Evolutionary conservation across 2,888 invertebrate species (phyloP), one percentile per base, ranked within the genome.

Genomic region (Cloeon dipterum): DNA sequence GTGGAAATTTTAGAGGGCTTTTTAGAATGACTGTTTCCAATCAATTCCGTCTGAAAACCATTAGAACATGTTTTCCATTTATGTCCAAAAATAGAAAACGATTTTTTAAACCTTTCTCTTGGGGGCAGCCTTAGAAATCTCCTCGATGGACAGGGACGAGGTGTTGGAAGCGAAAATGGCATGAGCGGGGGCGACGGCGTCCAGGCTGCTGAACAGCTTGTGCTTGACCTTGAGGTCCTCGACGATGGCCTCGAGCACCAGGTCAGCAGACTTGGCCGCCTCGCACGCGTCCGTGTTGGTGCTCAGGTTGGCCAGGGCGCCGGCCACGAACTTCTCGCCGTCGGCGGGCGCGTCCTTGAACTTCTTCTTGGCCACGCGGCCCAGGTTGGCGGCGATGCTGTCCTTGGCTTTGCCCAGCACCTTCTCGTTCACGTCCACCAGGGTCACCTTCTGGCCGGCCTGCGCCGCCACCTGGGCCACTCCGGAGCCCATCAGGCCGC

Each of bases 391-490:
- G 36, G 66, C 58, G 41, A 89, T 85, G 38, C 65, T 68, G 21
- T 62, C 61, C 48, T 71, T 66, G 0, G 86, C 69, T 53, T 82
- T 83, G 33, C 69, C 62, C 8, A 86, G 58, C 5, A 77, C 63
- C 25, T 74, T 70, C 2, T 71, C 61, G 43, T 70, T 72, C 19
- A 79, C 61, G 53, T 89, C 89, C 2, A 86, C 76, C 18, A 89
- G 57, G 3, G 70, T 74, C 7, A 88, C 86, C 51, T 70, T 69
- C 49, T 82, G 75, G 14, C 83, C 83, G 23, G 76, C 71, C 57
- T 79, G 74, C 16, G 86, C 86, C 42, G 81, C 72, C 35, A 86
- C n/a, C 70, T 88, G 86, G 37, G 85, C 85, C 49, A 88, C 86
- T 39, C 88, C 86, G 36, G 81, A 73, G 5, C 86, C 86, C 86